These are phyloP conservation scores for Dicerorhinus sumatrensis DNA, from an alignment of 2,113 vertebrate genomes.

Conservation along the genomic window DNA sequence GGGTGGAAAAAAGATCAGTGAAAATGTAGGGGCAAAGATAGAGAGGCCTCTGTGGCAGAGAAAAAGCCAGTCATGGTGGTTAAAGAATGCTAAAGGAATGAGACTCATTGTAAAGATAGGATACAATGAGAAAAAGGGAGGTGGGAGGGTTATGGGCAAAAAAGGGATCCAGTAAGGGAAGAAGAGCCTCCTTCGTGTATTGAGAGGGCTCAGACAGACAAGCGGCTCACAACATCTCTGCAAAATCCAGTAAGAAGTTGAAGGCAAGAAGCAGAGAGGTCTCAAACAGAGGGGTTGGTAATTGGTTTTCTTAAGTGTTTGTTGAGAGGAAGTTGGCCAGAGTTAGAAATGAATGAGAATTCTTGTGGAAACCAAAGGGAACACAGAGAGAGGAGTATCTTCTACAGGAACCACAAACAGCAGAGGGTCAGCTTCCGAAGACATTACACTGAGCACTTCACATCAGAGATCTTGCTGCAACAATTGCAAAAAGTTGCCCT, in stretches of 20 bases:
- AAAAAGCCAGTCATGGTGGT: background rate
- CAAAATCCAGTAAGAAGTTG: background rate
- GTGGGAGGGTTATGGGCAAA: background rate
- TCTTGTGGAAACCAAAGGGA: background rate
- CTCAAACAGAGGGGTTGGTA: background rate
- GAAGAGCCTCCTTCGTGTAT: background rate
- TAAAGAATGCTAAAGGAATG: background rate
- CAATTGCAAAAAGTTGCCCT: background rate
- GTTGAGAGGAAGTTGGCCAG: background rate
- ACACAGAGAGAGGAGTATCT: no score
- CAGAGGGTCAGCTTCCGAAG: background rate
- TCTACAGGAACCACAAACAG: background rate
- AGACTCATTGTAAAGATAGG: background rate
- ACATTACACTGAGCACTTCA: background rate
- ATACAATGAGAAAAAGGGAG: background rate
- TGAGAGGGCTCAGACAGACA: background rate
- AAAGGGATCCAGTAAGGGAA: background rate
- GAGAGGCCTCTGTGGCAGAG: background rate
- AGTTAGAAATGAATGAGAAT: background rate
- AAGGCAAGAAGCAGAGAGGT: background rate
- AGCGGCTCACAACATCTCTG: background rate
- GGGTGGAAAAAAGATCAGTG: background rate
- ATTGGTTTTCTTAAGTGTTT: background rate
- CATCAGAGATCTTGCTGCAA: background rate
- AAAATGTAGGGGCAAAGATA: background rate